These are phyloP conservation scores for Zygogramma bicolorata DNA, from an alignment of 2,888 invertebrate genomes.

Conservation along the genomic window DNA sequence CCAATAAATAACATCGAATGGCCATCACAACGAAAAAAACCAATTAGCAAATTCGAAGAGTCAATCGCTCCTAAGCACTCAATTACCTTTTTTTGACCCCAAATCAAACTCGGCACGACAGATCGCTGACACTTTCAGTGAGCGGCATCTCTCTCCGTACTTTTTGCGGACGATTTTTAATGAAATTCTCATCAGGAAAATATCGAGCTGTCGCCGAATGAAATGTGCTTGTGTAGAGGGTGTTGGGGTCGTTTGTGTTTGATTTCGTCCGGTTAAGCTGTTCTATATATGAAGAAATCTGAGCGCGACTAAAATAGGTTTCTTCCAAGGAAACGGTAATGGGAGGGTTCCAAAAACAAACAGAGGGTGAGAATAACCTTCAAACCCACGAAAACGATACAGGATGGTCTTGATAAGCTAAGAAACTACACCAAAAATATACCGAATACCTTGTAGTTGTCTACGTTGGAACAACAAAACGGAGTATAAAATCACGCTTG, in stretches of 20 bases:
- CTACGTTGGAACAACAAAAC: too few species aligned
- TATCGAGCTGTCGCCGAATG: constrained; percentile 60
- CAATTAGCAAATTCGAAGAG: constrained; percentile 36
- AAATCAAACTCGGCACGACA: constrained; percentile 24
- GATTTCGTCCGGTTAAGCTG: neutral
- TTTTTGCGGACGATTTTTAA: constrained; percentile 59
- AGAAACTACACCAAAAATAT: too few species aligned
- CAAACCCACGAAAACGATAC: too few species aligned
- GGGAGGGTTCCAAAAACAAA: too few species aligned
- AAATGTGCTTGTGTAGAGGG: constrained; percentile 55
- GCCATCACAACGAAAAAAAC: constrained; percentile 33
- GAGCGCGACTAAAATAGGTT: too few species aligned
- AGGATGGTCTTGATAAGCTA: too few species aligned
- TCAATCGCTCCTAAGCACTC: constrained; percentile 38
- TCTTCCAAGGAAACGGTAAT: too few species aligned
- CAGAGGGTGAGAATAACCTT: too few species aligned
- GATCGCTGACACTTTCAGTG: constrained; percentile 46
- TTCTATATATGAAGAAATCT: too few species aligned
- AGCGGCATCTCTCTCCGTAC: constrained; percentile 3
- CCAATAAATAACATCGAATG: constrained; percentile 29
- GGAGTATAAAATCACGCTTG: too few species aligned
- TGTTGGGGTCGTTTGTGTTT: constrained; percentile 41
- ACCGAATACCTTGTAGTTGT: too few species aligned
- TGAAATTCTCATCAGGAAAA: constrained; percentile 62
- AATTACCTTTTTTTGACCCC: constrained; percentile 29